A percentile compares a stretch with the other conserved stretches of the same genome.
Evolutionary conservation across 2,888 invertebrate species (phyloP).

Genomic region (Andrena praecox): DNA sequence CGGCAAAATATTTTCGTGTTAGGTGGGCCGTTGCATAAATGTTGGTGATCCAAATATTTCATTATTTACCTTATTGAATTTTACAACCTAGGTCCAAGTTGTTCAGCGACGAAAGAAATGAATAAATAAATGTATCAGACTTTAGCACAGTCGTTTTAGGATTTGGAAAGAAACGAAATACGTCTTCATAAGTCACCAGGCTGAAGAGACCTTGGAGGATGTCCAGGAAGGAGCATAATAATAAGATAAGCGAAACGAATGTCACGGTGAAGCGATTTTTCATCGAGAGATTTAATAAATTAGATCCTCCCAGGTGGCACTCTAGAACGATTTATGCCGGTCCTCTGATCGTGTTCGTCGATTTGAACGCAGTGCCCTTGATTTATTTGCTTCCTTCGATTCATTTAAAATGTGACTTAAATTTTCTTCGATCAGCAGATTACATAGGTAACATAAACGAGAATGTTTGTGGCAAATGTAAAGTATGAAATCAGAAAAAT

Average conservation of each 20-base stretch:
- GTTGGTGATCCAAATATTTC: too few relatives aligned
- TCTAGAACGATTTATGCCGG: conserved; percentile 55
- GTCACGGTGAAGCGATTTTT: conserved; percentile 62
- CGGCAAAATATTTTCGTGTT: too few relatives aligned
- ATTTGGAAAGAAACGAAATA: conserved; percentile 34
- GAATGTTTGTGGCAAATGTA: neutral
- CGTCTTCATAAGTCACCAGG: conserved; percentile 53
- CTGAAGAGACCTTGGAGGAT: conserved; percentile 63
- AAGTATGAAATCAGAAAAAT: neutral
- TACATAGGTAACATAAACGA: too few relatives aligned
- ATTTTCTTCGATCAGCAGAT: neutral
- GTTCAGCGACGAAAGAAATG: too few relatives aligned
- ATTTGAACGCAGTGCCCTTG: conserved; percentile 15
- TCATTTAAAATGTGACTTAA: neutral
- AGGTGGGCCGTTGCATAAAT: too few relatives aligned
- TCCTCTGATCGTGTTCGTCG: conserved; percentile 37
- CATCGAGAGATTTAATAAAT: conserved; percentile 69
- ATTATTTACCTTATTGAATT: too few relatives aligned
- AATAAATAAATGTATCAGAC: too few relatives aligned
- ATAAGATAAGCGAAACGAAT: conserved; percentile 62
- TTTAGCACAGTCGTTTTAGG: too few relatives aligned
- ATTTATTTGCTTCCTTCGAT: neutral
- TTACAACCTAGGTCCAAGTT: too few relatives aligned
- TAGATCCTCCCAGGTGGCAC: conserved; percentile 45
- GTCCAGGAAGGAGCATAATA: conserved; percentile 63